Conservation (phyloP, 2,888 invertebrate genomes). For the Lithosia quadra region DNA sequence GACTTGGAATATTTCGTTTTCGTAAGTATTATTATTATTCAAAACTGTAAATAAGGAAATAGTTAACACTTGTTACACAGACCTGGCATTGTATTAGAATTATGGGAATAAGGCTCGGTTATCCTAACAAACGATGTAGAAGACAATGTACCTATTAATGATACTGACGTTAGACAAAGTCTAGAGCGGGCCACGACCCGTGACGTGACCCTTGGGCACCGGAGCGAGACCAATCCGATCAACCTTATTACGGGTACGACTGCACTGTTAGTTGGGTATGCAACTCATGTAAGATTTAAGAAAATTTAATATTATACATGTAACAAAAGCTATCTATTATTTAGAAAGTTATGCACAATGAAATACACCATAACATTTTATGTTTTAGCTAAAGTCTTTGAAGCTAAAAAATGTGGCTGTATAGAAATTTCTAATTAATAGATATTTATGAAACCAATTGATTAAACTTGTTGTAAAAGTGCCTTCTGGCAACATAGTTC, state of each 20-base stretch:
- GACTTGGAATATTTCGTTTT: background rate
- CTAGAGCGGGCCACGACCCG: slow-evolving; percentile 64
- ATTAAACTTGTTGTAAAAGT: background rate
- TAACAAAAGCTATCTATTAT: background rate
- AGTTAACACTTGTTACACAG: background rate
- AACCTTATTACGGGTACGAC: slow-evolving; percentile 68
- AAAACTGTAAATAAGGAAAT: slow-evolving; percentile 19
- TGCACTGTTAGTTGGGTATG: slow-evolving; percentile 37
- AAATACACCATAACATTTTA: background rate
- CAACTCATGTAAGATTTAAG: background rate
- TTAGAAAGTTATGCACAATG: background rate
- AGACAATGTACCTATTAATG: slow-evolving; percentile 43
- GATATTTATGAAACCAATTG: background rate
- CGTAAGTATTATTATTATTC: too few species aligned
- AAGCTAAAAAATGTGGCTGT: background rate
- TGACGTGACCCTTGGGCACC: slow-evolving; percentile 62
- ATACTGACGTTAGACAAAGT: slow-evolving; percentile 48
- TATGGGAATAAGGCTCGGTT: slow-evolving; percentile 17
- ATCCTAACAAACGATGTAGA: slow-evolving; percentile 22
- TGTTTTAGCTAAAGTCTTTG: background rate
- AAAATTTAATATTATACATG: background rate
- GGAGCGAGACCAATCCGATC: slow-evolving; percentile 75
- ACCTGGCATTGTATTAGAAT: slow-evolving; percentile 15
- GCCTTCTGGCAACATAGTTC: background rate
- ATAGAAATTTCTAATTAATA: background rate